Evolutionary conservation across 2,888 invertebrate species (phyloP).

Genomic region (Dasypogon diadema): DNA sequence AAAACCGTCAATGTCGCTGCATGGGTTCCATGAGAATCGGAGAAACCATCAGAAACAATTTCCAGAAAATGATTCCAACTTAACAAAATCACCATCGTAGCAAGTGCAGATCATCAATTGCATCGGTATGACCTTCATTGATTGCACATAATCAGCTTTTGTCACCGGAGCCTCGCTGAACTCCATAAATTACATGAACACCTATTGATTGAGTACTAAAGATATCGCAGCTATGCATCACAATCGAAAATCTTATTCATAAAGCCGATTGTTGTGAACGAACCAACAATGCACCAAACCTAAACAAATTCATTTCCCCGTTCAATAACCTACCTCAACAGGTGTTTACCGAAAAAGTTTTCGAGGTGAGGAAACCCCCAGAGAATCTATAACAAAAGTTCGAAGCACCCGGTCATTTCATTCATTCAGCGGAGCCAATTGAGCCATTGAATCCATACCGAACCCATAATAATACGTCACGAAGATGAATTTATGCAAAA

Average conservation of each 20-base stretch:
- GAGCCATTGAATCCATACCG: slow-evolving; percentile 36
- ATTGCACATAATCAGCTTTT: no score
- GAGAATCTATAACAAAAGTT: slow-evolving; percentile 36
- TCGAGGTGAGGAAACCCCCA: background rate
- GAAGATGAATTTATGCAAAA: slow-evolving; percentile 50
- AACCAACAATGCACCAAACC: slow-evolving; percentile 43
- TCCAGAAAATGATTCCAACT: no score
- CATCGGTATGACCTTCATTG: no score
- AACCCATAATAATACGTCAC: slow-evolving; percentile 47
- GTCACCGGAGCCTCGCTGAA: no score
- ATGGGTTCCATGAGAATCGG: no score
- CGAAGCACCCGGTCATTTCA: slow-evolving; percentile 34
- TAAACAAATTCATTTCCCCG: slow-evolving; percentile 47
- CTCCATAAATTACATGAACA: slow-evolving; percentile 12
- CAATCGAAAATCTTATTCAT: slow-evolving; percentile 27
- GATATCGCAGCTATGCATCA: slow-evolving; percentile 20
- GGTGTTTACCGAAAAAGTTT: slow-evolving; percentile 39
- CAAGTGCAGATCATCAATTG: no score
- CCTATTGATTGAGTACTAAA: background rate
- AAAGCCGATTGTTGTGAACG: slow-evolving; percentile 6
- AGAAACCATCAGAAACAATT: no score
- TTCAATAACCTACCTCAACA: slow-evolving; percentile 46
- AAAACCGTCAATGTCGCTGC: no score
- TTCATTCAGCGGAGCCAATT: slow-evolving; percentile 42
- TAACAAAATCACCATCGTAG: no score